Conservation (phyloP, 1,140 invertebrate species). For the Philotrypesis tridentata region DNA sequence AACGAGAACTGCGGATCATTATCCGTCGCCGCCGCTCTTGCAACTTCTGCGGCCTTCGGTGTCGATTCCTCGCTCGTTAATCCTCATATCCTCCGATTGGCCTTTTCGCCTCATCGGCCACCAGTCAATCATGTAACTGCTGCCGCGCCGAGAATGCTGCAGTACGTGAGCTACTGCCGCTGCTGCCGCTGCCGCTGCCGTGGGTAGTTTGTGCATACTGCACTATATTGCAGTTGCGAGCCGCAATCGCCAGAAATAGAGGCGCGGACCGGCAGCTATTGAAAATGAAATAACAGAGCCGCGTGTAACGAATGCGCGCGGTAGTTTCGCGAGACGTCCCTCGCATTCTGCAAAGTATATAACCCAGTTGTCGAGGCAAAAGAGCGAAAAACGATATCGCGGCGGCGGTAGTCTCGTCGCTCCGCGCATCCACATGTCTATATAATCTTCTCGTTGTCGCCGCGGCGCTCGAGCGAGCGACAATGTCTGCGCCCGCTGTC, state of each 20-base stretch:
- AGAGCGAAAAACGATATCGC: constrained; percentile 31
- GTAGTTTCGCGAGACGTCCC: background rate
- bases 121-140: background rate
- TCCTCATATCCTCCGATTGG: constrained; percentile 34
- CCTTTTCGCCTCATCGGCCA: constrained; percentile 1
- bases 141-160: too few relatives aligned
- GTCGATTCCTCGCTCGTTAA: constrained; percentile 44
- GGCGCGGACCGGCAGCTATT: background rate
- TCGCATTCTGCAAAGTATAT: background rate
- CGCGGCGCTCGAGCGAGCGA: constrained; percentile 14
- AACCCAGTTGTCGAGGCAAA: background rate
- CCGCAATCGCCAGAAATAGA: constrained; percentile 17
- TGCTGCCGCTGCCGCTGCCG: too few relatives aligned
- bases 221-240: too few relatives aligned
- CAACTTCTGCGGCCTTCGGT: constrained; percentile 35
- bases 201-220: too few relatives aligned
- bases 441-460: background rate
- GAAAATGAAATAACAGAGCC: constrained; percentile 5
- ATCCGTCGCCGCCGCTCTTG: constrained; percentile 13
- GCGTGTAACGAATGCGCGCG: background rate
- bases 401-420: background rate
- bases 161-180: too few relatives aligned
- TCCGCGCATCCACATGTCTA: background rate
- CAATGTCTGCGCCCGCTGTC: constrained; percentile 31
- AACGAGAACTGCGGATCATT: constrained; percentile 3